A percentile compares a stretch with the other conserved stretches of the same genome.
phyloP scores from a whole-genome alignment of 2,888 invertebrate species.

The Tenthredo mesomela region DNA sequence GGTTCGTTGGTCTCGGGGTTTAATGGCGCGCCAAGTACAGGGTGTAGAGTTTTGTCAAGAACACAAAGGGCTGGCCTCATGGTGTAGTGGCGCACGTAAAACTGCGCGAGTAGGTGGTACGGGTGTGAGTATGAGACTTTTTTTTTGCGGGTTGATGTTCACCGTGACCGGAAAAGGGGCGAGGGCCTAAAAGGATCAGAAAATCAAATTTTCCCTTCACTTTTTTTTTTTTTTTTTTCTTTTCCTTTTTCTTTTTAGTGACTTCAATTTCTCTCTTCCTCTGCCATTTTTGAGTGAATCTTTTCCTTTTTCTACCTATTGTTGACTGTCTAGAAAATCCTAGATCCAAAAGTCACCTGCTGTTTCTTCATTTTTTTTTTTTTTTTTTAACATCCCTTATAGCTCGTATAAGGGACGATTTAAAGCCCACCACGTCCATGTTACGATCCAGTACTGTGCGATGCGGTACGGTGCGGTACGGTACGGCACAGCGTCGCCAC shows the following conservation, averaged over 20 bases:
- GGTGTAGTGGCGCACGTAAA: not conserved
- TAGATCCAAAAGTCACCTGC: not conserved
- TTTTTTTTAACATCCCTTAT: not conserved
- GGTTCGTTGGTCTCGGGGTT: constrained; percentile 49
- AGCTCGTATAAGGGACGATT: not conserved
- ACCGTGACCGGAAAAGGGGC: constrained; percentile 52
- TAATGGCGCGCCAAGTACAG: constrained; percentile 65
- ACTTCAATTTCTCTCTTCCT: not conserved
- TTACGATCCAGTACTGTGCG: not conserved
- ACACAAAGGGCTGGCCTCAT: constrained; percentile 23
- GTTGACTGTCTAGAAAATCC: not conserved
- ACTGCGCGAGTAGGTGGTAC: not conserved
- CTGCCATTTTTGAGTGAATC: not conserved
- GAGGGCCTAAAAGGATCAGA: constrained; percentile 40
- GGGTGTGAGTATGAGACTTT: constrained; percentile 3
- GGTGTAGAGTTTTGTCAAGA: constrained; percentile 53
- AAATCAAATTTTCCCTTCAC: constrained; percentile 30
- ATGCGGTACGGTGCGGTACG: not conserved
- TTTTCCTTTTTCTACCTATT: not conserved
- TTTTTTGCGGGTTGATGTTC: constrained; percentile 21
- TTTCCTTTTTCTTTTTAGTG: not conserved
- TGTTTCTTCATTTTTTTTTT: not conserved
- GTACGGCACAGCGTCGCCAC: constrained; percentile 42
- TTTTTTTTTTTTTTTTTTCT: not conserved
- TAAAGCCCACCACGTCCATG: not conserved